Percentiles rank a stretch among this genome's conserved stretches.
Conservation (phyloP, 2,113 vertebrate species). For the Crotophaga sulcirostris region DNA sequence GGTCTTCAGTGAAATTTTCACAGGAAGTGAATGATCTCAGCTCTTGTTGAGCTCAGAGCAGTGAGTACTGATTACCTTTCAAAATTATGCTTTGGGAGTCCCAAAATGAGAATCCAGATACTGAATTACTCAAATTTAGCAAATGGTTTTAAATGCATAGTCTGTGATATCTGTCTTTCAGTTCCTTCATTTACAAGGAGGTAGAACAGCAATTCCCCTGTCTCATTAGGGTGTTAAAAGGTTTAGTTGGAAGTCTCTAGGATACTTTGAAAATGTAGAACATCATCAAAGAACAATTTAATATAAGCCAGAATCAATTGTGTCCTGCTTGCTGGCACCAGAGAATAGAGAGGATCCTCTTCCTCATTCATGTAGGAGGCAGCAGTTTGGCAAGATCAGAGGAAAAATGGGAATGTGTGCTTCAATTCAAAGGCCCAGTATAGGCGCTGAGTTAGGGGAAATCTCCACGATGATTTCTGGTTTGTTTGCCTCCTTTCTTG, state of each 20-base stretch:
- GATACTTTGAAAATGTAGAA: conserved; percentile 51
- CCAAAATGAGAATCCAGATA: conserved; percentile 47
- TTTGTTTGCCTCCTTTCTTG: not conserved
- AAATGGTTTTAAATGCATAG: conserved; percentile 43
- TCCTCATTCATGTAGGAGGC: not conserved
- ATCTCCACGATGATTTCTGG: not conserved
- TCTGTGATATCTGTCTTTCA: conserved; percentile 2
- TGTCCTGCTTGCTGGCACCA: not conserved
- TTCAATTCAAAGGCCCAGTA: not conserved
- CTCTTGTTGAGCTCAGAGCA: conserved; percentile 8
- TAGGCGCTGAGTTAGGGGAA: not conserved
- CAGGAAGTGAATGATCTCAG: not conserved
- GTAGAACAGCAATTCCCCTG: conserved; percentile 47
- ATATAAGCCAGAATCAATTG: not conserved
- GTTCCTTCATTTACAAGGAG: conserved; percentile 34
- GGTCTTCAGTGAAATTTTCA: not conserved
- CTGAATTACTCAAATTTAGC: conserved; percentile 37
- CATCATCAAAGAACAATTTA: conserved; percentile 28
- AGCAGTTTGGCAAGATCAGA: not conserved
- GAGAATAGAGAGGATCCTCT: not conserved
- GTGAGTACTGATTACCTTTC: conserved; percentile 35
- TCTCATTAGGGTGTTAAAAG: conserved; percentile 59
- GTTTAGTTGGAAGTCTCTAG: conserved; percentile 35
- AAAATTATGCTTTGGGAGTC: conserved; percentile 55
- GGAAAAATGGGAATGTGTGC: not conserved